phyloP scores from a whole-genome alignment of 2,888 invertebrate genomes.

The Ischnus inquisitorius region DNA sequence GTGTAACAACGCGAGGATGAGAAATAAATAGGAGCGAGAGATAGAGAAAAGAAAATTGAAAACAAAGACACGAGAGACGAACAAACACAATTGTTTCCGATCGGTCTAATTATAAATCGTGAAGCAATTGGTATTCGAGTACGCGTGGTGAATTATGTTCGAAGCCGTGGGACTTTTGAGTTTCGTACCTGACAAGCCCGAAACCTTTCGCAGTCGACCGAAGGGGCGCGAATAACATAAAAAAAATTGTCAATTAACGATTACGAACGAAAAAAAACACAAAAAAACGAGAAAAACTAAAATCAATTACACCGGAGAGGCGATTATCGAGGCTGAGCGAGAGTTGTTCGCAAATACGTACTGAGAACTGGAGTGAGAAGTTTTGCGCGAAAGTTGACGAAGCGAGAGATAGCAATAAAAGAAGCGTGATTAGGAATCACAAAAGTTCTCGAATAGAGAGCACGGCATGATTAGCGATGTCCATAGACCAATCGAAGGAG shows the following conservation, averaged over 20 bases:
- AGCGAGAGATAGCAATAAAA: slow-evolving; percentile 76
- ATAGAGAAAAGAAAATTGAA: slow-evolving; percentile 16
- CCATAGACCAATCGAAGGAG: not conserved
- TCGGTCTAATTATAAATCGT: slow-evolving; percentile 66
- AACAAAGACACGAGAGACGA: slow-evolving; percentile 45
- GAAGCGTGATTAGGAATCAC: slow-evolving; percentile 43
- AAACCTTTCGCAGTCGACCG: slow-evolving; percentile 31
- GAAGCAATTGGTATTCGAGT: slow-evolving; percentile 40
- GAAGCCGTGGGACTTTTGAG: slow-evolving; percentile 56
- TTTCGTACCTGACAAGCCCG: slow-evolving; percentile 62
- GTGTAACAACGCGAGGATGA: slow-evolving; percentile 16
- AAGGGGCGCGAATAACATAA: slow-evolving; percentile 38
- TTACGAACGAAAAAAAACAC: slow-evolving; percentile 30
- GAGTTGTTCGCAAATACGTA: slow-evolving; percentile 4
- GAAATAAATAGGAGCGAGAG: slow-evolving; percentile 25
- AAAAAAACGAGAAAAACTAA: slow-evolving; percentile 4
- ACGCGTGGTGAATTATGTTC: slow-evolving; percentile 34
- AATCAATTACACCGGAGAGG: slow-evolving; percentile 17
- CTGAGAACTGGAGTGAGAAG: slow-evolving; percentile 30
- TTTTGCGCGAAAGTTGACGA: slow-evolving; percentile 20
- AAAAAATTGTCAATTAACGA: slow-evolving; percentile 61
- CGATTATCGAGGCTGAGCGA: slow-evolving; percentile 2
- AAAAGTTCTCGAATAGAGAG: slow-evolving; percentile 62
- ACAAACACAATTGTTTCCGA: slow-evolving; percentile 60
- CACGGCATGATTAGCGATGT: slow-evolving; percentile 36